Evolutionary conservation across 1,140 invertebrate genomes (phyloP).

Genomic region (Plodia interpunctella): DNA sequence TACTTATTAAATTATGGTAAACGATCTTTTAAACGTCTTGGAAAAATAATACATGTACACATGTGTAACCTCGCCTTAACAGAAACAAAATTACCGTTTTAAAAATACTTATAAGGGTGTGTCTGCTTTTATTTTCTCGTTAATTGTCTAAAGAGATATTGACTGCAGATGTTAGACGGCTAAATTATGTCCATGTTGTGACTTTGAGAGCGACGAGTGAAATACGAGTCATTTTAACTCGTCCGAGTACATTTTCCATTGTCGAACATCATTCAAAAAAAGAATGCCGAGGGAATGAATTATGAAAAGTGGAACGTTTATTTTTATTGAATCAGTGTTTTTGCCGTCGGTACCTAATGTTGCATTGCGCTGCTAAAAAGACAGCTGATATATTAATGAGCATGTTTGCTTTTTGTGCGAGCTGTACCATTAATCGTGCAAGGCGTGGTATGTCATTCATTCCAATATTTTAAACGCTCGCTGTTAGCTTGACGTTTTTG

Average conservation of each 20-base stretch:
- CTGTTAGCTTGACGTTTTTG: conserved; percentile 58
- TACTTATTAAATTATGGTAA: conserved; percentile 4
- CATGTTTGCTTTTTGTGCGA: conserved; percentile 67
- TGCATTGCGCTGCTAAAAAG: conserved; percentile 58
- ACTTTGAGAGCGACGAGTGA: conserved; percentile 52
- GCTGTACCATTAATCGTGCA: conserved; percentile 67
- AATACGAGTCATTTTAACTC: conserved; percentile 56
- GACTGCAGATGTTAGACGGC: conserved; percentile 63
- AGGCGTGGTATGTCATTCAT: conserved; percentile 74
- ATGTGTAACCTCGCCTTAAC: conserved; percentile 24
- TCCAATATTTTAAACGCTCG: conserved; percentile 72
- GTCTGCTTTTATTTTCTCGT: conserved; percentile 52
- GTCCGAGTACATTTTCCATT: conserved; percentile 33
- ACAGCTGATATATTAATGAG: conserved; percentile 77
- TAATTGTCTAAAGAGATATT: conserved; percentile 72
- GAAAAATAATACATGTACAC: not conserved
- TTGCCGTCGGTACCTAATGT: conserved; percentile 51
- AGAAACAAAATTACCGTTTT: conserved; percentile 53
- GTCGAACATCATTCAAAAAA: conserved; percentile 25
- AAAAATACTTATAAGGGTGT: conserved; percentile 58
- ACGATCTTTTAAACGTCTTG: not conserved
- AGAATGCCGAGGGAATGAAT: conserved; percentile 23
- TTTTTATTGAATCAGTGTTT: conserved; percentile 18
- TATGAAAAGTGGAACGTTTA: conserved; percentile 24
- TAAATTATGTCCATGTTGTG: conserved; percentile 59